Base-by-base conservation (phyloP, 2,888 invertebrate species). In the Ditula angustiorana region DNA sequence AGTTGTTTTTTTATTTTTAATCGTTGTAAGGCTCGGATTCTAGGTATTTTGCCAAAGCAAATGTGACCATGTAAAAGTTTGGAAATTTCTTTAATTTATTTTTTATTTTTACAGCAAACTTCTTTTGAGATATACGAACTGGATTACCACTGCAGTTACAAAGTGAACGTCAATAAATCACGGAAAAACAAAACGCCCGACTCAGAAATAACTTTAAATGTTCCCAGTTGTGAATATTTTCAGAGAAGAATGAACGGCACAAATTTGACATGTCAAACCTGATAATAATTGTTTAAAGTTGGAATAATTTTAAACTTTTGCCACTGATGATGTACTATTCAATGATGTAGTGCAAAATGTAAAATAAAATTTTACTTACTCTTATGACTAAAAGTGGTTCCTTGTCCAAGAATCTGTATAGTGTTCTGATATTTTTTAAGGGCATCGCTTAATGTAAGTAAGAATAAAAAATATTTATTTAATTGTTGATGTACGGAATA, bases 71-170 rank as follows among this genome's bases (percentile, higher is more conserved):
- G 13, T 10, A 50, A 19, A 5, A n/a, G n/a, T n/a, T n/a, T n/a
- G n/a, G n/a, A 26, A n/a, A 11, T 44, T 19, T 7, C 10, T 47
- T 21, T 16, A 47, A 52, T 50, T 16, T 23, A 35, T 28, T 28
- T 37, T 63, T 66, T 75, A 67, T 74, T 64, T 71, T 93, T 90
- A 61, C 86, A 95, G 95, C 85, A 86, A 74, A 85, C 91, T 0
- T 84, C 88, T 24, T 94, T 94, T 70, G 94, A 94, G 74, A 83
- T 95, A 28, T 93, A 93, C 74, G 94, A 94, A 74, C 78, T 95
- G 57, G 91, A 93, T 60, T 94, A 94, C 74, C 86, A 90, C 64
- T 94, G 94, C 84, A 90, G 87, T 69, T 95, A 94, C 75, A 82
- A 85, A 72, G 92, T 94, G 5, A 92, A 91, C 67, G 93, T 94